phyloP scores from a whole-genome alignment of 2,888 invertebrate genomes.

The Nasonia oneida region DNA sequence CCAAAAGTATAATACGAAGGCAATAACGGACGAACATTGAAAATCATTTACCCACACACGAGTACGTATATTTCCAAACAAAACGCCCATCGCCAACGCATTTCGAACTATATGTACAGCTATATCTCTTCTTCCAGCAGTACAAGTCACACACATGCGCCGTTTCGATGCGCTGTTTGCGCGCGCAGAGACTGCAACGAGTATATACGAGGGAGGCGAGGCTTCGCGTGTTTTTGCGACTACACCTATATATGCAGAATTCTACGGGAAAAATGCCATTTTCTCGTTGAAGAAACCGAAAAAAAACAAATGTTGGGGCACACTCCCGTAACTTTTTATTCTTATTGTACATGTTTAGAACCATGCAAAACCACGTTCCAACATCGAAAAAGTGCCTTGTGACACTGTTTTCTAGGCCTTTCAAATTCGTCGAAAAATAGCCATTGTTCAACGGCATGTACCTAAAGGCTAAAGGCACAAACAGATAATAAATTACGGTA shows the following conservation, averaged over 20 bases:
- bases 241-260: neutral
- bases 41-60: neutral
- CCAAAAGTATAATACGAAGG: too few species aligned
- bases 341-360: too few species aligned
- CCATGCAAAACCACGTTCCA: too few species aligned
- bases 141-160: neutral
- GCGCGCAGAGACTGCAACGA: neutral
- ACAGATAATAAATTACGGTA: too few species aligned
- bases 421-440: too few species aligned
- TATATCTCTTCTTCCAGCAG: neutral
- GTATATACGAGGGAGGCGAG: neutral
- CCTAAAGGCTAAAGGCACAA: too few species aligned
- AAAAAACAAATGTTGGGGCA: too few species aligned
- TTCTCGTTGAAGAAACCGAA: too few species aligned
- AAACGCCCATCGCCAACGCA: neutral
- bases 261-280: too few species aligned
- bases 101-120: neutral
- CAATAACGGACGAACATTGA: neutral
- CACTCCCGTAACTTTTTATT: too few species aligned
- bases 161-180: constrained; percentile 3
- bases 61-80: neutral
- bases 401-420: too few species aligned
- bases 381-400: too few species aligned
- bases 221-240: neutral
- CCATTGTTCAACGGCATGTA: neutral